Percentiles rank a stretch among this genome's conserved stretches.
Conservation (phyloP, 2,113 vertebrate genomes). For the Emydura subglobosa region DNA sequence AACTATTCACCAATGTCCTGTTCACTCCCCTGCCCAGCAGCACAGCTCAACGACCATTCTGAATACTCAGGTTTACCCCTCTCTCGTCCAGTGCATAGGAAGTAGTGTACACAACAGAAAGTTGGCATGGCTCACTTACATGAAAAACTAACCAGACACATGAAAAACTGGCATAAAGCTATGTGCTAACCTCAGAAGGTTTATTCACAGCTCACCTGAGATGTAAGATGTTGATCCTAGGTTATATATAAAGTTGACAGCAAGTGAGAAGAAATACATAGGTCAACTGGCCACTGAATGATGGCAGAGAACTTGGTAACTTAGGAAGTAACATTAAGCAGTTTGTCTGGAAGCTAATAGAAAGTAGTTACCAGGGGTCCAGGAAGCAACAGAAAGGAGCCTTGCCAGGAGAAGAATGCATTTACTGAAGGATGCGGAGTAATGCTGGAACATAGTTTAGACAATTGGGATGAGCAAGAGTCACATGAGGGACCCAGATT, state of each 20-base stretch:
- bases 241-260: accelerated
- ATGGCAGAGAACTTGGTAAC: neutral
- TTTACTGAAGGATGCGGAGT: neutral
- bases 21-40: neutral
- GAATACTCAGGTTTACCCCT: accelerated
- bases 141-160: neutral
- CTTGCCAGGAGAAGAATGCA: neutral
- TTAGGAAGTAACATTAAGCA: neutral
- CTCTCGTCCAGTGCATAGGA: accelerated
- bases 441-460: neutral
- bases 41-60: neutral
- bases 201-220: neutral
- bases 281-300: neutral
- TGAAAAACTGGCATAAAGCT: neutral
- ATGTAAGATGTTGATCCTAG: neutral
- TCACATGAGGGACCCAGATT: neutral
- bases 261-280: accelerated
- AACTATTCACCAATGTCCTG: neutral
- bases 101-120: neutral
- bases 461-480: neutral
- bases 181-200: neutral
- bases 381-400: neutral
- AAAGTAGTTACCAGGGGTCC: neutral
- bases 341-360: neutral
- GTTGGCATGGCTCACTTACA: accelerated